Evolutionary conservation across 2,888 invertebrate species (phyloP).

Genomic region (Amblyjoppa fuscipennis): DNA sequence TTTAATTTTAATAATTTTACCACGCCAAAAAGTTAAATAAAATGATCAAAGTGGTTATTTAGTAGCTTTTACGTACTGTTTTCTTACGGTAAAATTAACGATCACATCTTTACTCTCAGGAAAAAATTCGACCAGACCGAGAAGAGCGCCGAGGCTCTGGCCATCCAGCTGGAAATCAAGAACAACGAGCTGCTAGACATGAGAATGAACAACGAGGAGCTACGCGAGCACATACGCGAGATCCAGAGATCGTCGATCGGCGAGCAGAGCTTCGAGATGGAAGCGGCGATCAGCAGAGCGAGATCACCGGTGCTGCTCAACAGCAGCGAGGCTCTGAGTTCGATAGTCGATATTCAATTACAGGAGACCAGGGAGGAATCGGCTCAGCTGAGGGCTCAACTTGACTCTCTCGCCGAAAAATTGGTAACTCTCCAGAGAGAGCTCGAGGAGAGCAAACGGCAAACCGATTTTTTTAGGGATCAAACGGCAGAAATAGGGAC

Average conservation of each 20-base stretch:
- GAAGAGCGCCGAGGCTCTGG: conserved; percentile 74
- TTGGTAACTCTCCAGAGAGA: conserved; percentile 48
- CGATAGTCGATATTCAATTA: conserved; percentile 83
- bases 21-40: background rate
- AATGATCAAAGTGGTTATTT: too few species aligned
- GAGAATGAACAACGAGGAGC: conserved; percentile 78
- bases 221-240: conserved; percentile 77
- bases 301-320: conserved; percentile 71
- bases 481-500: conserved; percentile 31
- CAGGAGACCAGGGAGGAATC: conserved; percentile 83
- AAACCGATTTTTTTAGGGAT: conserved; percentile 26
- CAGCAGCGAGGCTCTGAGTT: conserved; percentile 79
- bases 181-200: conserved; percentile 79
- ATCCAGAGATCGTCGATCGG: conserved; percentile 67
- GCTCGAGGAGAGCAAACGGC: conserved; percentile 37
- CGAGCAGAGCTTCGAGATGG: conserved; percentile 81
- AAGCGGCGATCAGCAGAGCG: conserved; percentile 65
- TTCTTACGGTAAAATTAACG: too few species aligned
- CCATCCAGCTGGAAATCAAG: conserved; percentile 75
- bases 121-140: conserved; percentile 75
- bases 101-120: conserved; percentile 37
- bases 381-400: conserved; percentile 65
- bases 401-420: conserved; percentile 54
- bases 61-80: too few species aligned
- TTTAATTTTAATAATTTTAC: background rate